phyloP scores from a whole-genome alignment of 2,888 invertebrate genomes.

The Caenorhabditis zanzibari region DNA sequence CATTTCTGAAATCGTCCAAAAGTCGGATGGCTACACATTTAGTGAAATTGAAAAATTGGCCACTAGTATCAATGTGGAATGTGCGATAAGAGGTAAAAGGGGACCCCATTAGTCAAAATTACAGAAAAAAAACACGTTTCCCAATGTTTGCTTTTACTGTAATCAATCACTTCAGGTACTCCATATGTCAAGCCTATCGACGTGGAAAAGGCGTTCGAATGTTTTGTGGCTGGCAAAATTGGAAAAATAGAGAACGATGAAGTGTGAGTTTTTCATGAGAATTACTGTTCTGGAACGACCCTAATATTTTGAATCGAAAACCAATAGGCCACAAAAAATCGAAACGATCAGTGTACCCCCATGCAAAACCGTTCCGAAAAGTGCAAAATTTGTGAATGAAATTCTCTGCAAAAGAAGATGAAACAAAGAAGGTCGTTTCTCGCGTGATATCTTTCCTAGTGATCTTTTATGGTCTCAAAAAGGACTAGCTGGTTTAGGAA shows the following conservation, averaged over 20 bases:
- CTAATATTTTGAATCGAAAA: not conserved
- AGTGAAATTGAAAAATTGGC: constrained; percentile 61
- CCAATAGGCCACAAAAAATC: not conserved
- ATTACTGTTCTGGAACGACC: constrained; percentile 30
- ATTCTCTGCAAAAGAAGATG: constrained; percentile 9
- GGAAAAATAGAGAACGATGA: constrained; percentile 57
- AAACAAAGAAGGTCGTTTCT: constrained; percentile 41
- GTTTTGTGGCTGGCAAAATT: constrained; percentile 56
- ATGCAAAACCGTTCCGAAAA: constrained; percentile 5
- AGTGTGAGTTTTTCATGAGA: constrained; percentile 44
- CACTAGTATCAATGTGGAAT: constrained; percentile 60
- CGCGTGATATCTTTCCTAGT: constrained; percentile 37
- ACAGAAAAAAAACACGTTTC: not conserved
- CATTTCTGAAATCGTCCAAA: constrained; percentile 44
- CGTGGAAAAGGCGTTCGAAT: constrained; percentile 63
- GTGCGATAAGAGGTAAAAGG: constrained; percentile 61
- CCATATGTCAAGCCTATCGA: constrained; percentile 22
- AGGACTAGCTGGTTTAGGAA: not conserved
- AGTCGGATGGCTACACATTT: constrained; percentile 61
- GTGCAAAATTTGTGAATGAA: constrained; percentile 23
- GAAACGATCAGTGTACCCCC: not conserved
- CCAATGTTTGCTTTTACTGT: not conserved
- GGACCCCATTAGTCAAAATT: too few relatives aligned
- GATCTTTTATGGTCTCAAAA: constrained; percentile 20
- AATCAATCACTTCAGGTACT: constrained; percentile 37